Evolutionary conservation across 1,140 invertebrate species (phyloP), one percentile per base, ranked within the genome.

Genomic region (Hyles euphorbiae): DNA sequence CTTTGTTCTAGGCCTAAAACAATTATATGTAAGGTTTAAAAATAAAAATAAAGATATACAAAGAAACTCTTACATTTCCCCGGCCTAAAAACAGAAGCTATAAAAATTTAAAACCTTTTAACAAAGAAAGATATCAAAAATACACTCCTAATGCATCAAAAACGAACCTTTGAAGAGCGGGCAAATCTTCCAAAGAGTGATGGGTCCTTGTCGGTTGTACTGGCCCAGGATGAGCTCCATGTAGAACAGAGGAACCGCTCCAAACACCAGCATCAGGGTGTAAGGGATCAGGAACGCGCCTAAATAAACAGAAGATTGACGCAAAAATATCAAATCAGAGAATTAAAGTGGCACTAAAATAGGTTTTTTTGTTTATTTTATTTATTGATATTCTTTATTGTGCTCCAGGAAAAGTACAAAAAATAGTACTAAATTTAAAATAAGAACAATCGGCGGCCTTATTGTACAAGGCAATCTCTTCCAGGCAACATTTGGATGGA

Each of bases 151-250:
- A 12, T 12, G 46, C 10, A 8, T 10, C 2, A 47, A 6, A 47
- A 47, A 47, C 47, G 11, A 91, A 96, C 96, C 96, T 94, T 97
- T 97, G 75, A 97, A 95, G 43, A 97, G 89, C 0, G 96, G 96
- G 83, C 96, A 97, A 64, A 97, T 95, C 70, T 94, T 93, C 90
- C 94, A 95, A 81, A 97, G 91, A 44, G 94, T 93, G 48, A 94
- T 93, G 45, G 95, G 95, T 45, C 95, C 95, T 75, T 94, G 94
- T 52, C 94, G 88, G 83, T 95, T 94, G 80, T 94, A 95, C 74
- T 95, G 95, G 7, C 95, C 95, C 11, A 96, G 88, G 43, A 95
- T 94, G 34, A 96, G 85, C 82, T 96, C 95, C 93, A 96, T 94
- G 83, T 96, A 96, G 88, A 96, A 97, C 9, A 97, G 84, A 1